Conservation (phyloP, 2,888 invertebrate genomes). For the Pimpla rufipes region DNA sequence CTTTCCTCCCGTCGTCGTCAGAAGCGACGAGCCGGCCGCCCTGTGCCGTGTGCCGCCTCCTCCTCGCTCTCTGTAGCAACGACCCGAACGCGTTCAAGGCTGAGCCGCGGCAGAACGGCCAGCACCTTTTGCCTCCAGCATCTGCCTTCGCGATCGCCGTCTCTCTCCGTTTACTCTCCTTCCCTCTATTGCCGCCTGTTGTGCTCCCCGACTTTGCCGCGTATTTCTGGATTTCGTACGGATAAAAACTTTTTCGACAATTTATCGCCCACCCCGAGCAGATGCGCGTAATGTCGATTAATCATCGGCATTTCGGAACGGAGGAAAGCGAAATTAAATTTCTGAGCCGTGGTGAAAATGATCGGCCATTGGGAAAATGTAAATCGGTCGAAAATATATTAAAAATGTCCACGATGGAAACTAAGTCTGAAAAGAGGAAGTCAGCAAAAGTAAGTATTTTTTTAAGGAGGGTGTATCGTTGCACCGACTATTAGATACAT, state of each 20-base stretch:
- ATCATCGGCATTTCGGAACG: too few species aligned
- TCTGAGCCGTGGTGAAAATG: too few species aligned
- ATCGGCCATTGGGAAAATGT: too few species aligned
- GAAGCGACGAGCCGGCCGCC: conserved; percentile 42
- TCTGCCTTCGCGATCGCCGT: conserved; percentile 61
- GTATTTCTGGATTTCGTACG: neutral
- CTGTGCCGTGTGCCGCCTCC: conserved; percentile 54
- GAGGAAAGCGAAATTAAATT: too few species aligned
- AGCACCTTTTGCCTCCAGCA: conserved; percentile 76
- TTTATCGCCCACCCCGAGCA: neutral
- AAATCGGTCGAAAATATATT: too few species aligned
- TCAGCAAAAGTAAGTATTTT: too few species aligned
- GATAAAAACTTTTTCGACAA: neutral
- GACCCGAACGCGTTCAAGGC: conserved; percentile 80
- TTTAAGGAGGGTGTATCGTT: too few species aligned
- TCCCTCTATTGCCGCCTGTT: conserved; percentile 30
- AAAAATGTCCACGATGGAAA: too few species aligned
- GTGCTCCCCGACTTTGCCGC: neutral
- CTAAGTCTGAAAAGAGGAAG: too few species aligned
- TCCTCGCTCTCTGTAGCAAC: conserved; percentile 73
- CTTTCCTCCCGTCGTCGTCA: conserved; percentile 47
- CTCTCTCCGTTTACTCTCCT: conserved; percentile 23
- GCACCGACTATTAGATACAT: too few species aligned
- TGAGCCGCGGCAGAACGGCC: conserved; percentile 71
- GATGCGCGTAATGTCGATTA: too few species aligned